Evolutionary conservation across 2,113 vertebrate genomes (phyloP), one percentile per base, ranked within the genome.

Genomic region (Pseudorhombus dupliciocellatus): DNA sequence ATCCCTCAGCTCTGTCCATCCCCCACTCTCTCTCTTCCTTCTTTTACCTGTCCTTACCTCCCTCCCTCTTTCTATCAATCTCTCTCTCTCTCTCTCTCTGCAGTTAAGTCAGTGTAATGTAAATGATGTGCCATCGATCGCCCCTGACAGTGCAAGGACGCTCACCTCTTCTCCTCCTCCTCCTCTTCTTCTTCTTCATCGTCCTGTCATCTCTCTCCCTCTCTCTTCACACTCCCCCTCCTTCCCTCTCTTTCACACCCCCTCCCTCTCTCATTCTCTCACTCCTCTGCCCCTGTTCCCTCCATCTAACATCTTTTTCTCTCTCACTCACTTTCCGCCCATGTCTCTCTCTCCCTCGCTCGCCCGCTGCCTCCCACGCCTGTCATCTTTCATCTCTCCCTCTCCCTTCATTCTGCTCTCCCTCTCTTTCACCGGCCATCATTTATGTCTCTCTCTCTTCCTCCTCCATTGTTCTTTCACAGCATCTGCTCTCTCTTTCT

Each of bases 41-140:
- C 52, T 54, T 46, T 40, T 71, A 31, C 70, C 65, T 18, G 42
- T 16, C 42, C 48, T 56, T 55, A 26, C 72, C 66, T 54, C 50
- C 55, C 68, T 70, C 65, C 20, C 11, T 30, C 75, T 34, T 37
- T 37, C 34, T 37, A 37, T 37, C 34, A 37, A 37, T 37, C 34
- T 37, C 20, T 37, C 72, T 37, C 75, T 60, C 70, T 22, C 75
- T 69, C 77, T 53, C 89, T 68, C 85, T 67, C 75, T 79, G 74
- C 87, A 87, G 89, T 90, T 90, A 91, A 90, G 88, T 90, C 89
- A 89, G 87, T 90, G 89, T 90, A 88, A 92, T 91, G 90, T 91
- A 91, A 91, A 91, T 91, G 89, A 91, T 90, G 90, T 90, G 84
- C 89, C 90, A 92, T 92, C 87, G 90, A 92, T 92, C 89, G 88